Percentiles rank a stretch among this genome's conserved stretches.
These are phyloP conservation scores for Mustela erminea DNA, from an alignment of 2,797 vertebrate genomes.

Conservation along the genomic window DNA sequence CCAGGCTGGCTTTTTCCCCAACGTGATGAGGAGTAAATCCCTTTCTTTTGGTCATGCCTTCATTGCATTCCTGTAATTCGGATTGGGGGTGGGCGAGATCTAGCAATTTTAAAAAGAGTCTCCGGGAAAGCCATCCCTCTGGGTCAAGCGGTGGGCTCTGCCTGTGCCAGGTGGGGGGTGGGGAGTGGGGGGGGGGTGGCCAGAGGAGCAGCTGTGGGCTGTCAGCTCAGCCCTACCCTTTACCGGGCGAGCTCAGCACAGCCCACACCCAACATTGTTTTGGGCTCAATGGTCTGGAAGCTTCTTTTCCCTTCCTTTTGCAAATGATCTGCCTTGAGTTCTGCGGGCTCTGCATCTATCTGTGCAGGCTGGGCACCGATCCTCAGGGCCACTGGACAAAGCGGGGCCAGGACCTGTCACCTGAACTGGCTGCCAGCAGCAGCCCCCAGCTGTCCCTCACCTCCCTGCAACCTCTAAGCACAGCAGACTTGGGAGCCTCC, in stretches of 20 bases:
- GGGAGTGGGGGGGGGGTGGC: too few relatives aligned
- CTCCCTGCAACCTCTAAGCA: background rate
- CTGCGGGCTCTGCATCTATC: background rate
- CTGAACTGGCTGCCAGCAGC: background rate
- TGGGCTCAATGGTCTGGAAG: background rate
- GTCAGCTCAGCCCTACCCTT: background rate
- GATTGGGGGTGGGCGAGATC: background rate
- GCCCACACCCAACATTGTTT: background rate
- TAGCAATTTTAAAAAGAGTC: background rate
- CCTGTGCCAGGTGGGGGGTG: background rate
- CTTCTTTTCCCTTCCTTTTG: background rate
- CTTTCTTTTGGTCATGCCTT: background rate
- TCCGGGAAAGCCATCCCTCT: background rate
- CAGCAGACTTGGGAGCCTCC: background rate
- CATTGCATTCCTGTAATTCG: background rate
- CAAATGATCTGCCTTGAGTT: background rate
- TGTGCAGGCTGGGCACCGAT: background rate
- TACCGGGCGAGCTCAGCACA: background rate
- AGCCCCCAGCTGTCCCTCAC: background rate
- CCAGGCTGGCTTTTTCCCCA: background rate
- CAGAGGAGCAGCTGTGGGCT: background rate
- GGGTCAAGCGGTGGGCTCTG: background rate
- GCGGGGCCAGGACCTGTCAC: background rate
- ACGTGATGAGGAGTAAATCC: background rate
- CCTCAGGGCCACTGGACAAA: fast-evolving